phyloP scores from a whole-genome alignment of 2,797 vertebrate species.

The Ctenopoma kingsleyae region DNA sequence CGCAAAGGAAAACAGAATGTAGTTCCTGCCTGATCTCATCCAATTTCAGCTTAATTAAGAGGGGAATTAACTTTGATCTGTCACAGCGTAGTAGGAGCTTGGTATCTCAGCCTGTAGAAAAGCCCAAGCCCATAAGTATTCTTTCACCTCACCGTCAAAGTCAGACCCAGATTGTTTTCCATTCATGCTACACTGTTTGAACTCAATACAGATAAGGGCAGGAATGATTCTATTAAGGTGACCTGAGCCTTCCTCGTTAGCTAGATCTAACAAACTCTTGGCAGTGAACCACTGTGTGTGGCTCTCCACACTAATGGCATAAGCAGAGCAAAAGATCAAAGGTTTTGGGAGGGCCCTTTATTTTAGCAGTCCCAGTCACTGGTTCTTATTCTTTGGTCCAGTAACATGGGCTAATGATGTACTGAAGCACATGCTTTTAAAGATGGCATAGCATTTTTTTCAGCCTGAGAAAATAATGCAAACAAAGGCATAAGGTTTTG shows the following conservation, averaged over 20 bases:
- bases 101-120: conserved; percentile 49
- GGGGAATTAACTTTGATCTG: conserved; percentile 80
- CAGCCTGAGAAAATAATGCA: conserved; percentile 11
- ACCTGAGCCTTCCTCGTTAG: conserved; percentile 77
- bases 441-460: not conserved
- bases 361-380: conserved; percentile 39
- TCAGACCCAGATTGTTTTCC: conserved; percentile 63
- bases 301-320: conserved; percentile 65
- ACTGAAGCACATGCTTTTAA: conserved; percentile 32
- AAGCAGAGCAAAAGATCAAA: conserved; percentile 77
- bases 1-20: conserved; percentile 77
- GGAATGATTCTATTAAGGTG: conserved; percentile 72
- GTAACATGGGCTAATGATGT: conserved; percentile 64
- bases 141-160: conserved; percentile 64
- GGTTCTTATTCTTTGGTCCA: conserved; percentile 40
- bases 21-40: conserved; percentile 68
- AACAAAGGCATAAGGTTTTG: not conserved
- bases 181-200: conserved; percentile 73
- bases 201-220: conserved; percentile 75
- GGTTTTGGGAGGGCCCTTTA: conserved; percentile 52
- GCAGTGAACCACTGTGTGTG: conserved; percentile 50
- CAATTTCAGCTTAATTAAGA: conserved; percentile 81
- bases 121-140: conserved; percentile 58
- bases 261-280: conserved; percentile 68
- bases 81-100: conserved; percentile 48